phyloP scores from a whole-genome alignment of 2,113 vertebrate genomes.

The Clupea harengus region DNA sequence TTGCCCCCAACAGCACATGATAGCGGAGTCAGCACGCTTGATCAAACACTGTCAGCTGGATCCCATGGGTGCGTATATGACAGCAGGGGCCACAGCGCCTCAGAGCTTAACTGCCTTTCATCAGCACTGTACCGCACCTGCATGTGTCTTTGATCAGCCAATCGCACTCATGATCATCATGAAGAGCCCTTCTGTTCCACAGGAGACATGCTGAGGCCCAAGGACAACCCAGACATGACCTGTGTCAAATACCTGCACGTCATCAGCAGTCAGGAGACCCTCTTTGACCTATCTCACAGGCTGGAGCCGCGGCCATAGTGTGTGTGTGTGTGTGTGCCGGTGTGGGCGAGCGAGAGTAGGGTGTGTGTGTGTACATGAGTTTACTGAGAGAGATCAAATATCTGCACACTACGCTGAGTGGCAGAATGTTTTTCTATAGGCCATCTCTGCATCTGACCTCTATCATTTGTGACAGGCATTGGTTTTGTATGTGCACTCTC shows the following conservation, averaged over 20 bases:
- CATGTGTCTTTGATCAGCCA: neutral
- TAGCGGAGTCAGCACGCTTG: conserved; percentile 88
- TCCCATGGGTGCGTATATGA: conserved; percentile 77
- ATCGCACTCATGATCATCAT: neutral
- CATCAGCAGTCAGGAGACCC: conserved; percentile 95
- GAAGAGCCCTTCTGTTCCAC: conserved; percentile 6
- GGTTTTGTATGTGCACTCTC: too few relatives aligned
- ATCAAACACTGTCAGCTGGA: conserved; percentile 89
- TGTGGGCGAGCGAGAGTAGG: neutral
- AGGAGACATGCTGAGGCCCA: conserved; percentile 83
- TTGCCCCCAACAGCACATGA: conserved; percentile 81
- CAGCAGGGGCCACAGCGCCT: conserved; percentile 32
- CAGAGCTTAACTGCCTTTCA: neutral
- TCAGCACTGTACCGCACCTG: neutral
- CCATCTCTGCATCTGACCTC: too few relatives aligned
- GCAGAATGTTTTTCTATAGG: too few relatives aligned
- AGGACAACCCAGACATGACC: conserved; percentile 86
- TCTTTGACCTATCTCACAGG: conserved; percentile 93
- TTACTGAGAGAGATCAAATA: neutral
- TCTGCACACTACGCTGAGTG: neutral
- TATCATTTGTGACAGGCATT: too few relatives aligned
- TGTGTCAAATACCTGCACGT: conserved; percentile 86
- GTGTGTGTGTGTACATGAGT: neutral
- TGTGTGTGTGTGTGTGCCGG: conserved; percentile 28
- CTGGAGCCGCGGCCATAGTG: conserved; percentile 86